A percentile compares a stretch with the other conserved stretches of the same genome.
These are phyloP conservation scores for Spondyliosoma cantharus DNA, from an alignment of 2,797 vertebrate species.

Conservation along the genomic window DNA sequence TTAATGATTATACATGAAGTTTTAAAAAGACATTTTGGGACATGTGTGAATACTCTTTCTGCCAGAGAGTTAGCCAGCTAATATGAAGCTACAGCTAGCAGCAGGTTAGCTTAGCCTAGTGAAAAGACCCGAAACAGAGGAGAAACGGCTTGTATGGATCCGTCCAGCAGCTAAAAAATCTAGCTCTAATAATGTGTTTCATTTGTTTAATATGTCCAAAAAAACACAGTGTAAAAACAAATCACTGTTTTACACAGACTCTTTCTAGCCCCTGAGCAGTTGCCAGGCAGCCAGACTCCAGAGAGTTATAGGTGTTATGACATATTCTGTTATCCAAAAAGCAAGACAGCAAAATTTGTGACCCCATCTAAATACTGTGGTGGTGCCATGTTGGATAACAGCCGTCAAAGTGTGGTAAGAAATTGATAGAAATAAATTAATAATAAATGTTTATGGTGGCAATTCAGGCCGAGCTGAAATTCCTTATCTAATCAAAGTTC, in stretches of 20 bases:
- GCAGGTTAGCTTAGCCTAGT: not conserved
- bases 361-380: not conserved
- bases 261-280: no score
- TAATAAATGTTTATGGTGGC: not conserved
- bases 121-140: not conserved
- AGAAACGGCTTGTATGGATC: no score
- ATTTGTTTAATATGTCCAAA: not conserved
- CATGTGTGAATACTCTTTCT: conserved; percentile 1
- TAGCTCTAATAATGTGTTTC: not conserved
- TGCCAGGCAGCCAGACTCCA: no score
- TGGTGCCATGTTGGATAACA: not conserved
- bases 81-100: not conserved
- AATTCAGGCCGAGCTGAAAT: not conserved
- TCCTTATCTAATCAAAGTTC: not conserved
- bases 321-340: no score
- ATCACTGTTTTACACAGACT: not conserved
- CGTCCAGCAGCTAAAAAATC: no score
- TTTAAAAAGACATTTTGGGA: conserved; percentile 25
- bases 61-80: not conserved
- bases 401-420: not conserved
- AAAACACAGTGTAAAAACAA: not conserved
- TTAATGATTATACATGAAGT: conserved; percentile 43
- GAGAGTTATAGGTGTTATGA: no score
- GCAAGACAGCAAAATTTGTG: no score
- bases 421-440: not conserved